Evolutionary conservation across 2,888 invertebrate species (phyloP), one percentile per base, ranked within the genome.

Genomic region (Ichneumoninae sp.): DNA sequence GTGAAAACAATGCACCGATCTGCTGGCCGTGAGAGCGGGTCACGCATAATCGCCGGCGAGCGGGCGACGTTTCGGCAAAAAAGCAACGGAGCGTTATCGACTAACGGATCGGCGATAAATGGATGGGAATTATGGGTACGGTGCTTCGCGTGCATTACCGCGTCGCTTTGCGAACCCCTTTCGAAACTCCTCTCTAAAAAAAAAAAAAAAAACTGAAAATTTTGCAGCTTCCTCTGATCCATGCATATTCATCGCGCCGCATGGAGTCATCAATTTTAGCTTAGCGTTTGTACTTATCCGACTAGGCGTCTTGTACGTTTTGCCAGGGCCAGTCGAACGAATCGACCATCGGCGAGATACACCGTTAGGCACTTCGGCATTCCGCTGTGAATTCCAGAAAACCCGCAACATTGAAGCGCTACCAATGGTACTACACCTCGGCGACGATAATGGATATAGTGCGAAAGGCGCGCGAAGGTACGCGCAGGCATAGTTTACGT

Each of bases 361-460:
- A 13, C 57, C 33, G 57, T 71, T 60, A 26, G 68, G 57, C 75
- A 66, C 50, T 40, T 76, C 50, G 44, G 62, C 74, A 70, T 75
- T 79, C 74, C 80, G 47, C 47, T 54, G 65, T 71, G 75, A 66
- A 83, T 83, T 83, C 75, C 83, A 60, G 57, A 71, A 76, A 83
- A 71, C 50, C 65, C 50, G 52, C 71, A 13, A 22, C 47, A 62
- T 70, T 22, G 33, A 30, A 22, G 68, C 66, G 44, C 54, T 33
- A 30, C 47, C 36, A 22, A 54, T 70, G 40, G n/a, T n/a, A 13
- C 30, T 72, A 50, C 65, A 71, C 22, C 68, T 52, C 33, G 66
- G 22, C 65, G 54, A 71, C 71, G 57, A 33, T 36, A 47, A 57
- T 65, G 50, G 47, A 30, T 19, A 33, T 40, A 62, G 68, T 50